Evolutionary conservation across 2,888 invertebrate genomes (phyloP), one percentile per base, ranked within the genome.

Genomic region (Parnassius glacialis): DNA sequence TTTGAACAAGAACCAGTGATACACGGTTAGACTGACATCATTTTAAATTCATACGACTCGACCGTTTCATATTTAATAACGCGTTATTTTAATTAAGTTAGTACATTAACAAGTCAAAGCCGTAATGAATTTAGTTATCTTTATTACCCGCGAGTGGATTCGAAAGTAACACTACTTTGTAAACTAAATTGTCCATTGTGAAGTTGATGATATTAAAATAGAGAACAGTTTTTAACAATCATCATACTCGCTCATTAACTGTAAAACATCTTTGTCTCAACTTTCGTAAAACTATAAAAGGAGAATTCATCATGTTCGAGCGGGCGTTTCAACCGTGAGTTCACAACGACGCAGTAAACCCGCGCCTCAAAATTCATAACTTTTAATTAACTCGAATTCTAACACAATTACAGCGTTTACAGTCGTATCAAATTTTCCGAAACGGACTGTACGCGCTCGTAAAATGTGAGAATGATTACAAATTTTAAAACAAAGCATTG

Each of bases 401-500:
- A 85, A 87, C 87, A 87, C 86, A 89, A 90, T 90, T 86, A 89
- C 86, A 85, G 86, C 82, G 79, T 88, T 90, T 89, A 90, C 87
- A 83, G 89, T 85, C 83, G 87, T 87, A 90, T 90, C 89, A 90
- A 90, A 90, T 89, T 88, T 87, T 87, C 87, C 82, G 85, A 87
- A 89, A 89, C 87, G 90, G 90, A 86, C 88, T 85, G 84, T 87
- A 85, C 85, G 79, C 80, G 81, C 81, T 88, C 90, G 85, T 91
- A 90, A 91, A 91, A 87, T 90, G 89, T 89, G 87, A 85, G 89
- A 91, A 90, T 89, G 87, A 90, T 90, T 90, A 88, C 89, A 88
- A 90, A 90, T 88, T 90, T 88, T 90, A 89, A 90, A 90, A 89
- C 87, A 86, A 85, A 87, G 87, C 85, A 84, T 85, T 87, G 87